A percentile compares a stretch with the other conserved stretches of the same genome.
These are phyloP conservation scores for Sinentomon sp. DNA, from an alignment of 2,888 invertebrate genomes.

Conservation along the genomic window DNA sequence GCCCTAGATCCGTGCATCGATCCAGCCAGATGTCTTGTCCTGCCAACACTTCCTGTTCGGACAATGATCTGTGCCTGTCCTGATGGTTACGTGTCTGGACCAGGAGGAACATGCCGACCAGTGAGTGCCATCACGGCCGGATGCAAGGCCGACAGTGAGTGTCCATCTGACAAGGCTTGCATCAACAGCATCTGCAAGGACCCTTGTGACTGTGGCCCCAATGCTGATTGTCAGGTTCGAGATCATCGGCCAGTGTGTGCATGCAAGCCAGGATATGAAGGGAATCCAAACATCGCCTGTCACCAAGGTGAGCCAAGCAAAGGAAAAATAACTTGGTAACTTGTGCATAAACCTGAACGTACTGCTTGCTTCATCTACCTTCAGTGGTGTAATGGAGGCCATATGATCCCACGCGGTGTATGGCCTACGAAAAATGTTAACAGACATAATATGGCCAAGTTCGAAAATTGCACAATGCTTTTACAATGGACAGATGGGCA, in stretches of 20 bases:
- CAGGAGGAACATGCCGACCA: slow-evolving; percentile 45
- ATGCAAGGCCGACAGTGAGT: slow-evolving; percentile 51
- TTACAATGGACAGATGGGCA: no score
- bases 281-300: slow-evolving; percentile 16
- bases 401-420: no score
- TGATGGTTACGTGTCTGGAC: slow-evolving; percentile 51
- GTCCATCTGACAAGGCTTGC: slow-evolving; percentile 47
- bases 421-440: no score
- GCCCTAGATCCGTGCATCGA: slow-evolving; percentile 42
- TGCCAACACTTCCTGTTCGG: slow-evolving; percentile 54
- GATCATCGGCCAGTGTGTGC: slow-evolving; percentile 18
- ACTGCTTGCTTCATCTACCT: no score
- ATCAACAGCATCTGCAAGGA: slow-evolving; percentile 59
- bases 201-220: slow-evolving; percentile 55
- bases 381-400: no score
- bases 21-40: slow-evolving; percentile 45
- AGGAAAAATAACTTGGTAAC: no score
- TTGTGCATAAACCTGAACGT: no score
- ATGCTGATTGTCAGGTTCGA: slow-evolving; percentile 19
- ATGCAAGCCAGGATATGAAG: slow-evolving; percentile 18
- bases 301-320: slow-evolving; percentile 20
- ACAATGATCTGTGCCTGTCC: slow-evolving; percentile 72
- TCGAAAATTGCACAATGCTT: no score
- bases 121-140: slow-evolving; percentile 26
- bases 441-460: no score